Evolutionary conservation across 1,140 invertebrate genomes (phyloP).

Genomic region (Ceratosolen fusciceps): DNA sequence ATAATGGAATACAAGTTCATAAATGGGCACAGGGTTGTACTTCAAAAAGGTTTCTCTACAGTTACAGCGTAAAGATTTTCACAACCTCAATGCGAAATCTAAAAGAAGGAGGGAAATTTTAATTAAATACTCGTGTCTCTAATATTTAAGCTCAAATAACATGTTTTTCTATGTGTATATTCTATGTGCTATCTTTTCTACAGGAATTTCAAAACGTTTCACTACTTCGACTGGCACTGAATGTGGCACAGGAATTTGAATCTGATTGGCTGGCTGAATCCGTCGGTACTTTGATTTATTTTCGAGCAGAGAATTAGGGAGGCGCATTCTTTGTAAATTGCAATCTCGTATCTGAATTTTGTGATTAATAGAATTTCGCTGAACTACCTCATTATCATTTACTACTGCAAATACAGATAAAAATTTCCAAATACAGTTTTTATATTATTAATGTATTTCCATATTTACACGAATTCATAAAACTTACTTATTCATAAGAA

Average conservation of each 20-base stretch:
- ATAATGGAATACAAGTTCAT: conserved; percentile 85
- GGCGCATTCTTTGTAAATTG: conserved; percentile 82
- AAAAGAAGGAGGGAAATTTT: neutral
- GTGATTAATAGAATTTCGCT: conserved; percentile 61
- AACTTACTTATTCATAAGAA: too few relatives aligned
- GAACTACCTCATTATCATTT: conserved; percentile 60
- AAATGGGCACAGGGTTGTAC: conserved; percentile 84
- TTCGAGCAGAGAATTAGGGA: conserved; percentile 81
- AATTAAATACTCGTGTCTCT: neutral
- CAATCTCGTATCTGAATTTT: conserved; percentile 77
- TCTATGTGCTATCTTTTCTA: conserved; percentile 81
- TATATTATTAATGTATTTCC: too few relatives aligned
- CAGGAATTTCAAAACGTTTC: conserved; percentile 76
- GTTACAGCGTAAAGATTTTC: conserved; percentile 85
- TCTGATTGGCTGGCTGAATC: conserved; percentile 82
- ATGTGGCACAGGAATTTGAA: conserved; percentile 80
- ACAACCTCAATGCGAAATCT: conserved; percentile 77
- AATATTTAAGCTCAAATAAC: neutral
- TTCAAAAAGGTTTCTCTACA: conserved; percentile 83
- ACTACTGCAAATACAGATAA: conserved; percentile 53
- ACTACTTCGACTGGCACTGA: conserved; percentile 82
- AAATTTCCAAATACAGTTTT: too few relatives aligned
- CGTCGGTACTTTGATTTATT: conserved; percentile 81
- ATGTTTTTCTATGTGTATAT: conserved; percentile 56
- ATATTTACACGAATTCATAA: too few relatives aligned